Evolutionary conservation across 2,797 vertebrate species (phyloP), one percentile per base, ranked within the genome.

Genomic region (Prionace glauca): DNA sequence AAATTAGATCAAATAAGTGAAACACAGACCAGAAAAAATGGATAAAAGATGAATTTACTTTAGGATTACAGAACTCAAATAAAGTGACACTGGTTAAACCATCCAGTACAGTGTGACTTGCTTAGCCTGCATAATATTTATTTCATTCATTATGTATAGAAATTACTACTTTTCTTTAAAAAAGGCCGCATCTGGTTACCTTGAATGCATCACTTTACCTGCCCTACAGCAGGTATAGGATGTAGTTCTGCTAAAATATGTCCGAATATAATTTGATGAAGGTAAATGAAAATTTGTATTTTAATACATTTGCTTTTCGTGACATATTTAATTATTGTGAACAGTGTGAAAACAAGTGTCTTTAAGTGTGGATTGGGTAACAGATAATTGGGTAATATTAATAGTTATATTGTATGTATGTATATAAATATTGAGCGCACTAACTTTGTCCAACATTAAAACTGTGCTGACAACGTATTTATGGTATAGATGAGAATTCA

Each of bases 321-420:
- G 9, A 12, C 62, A 41, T 92, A 67, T 92, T 69, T 62, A 32
- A 29, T 90, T 90, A 22, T 60, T 16, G 81, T 22, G 24, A 84
- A 4, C 69, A 22, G 90, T 92, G 62, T 69, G 90, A 92, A 92
- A 92, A 67, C 18, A 92, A 67, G 32, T 65, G 77, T 88, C 60
- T 92, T 92, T 67, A 92, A 24, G 62, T 67, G n/a, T 92, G 90
- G n/a, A 36, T 92, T 92, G n/a, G 65, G 18, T 67, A 92, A 62
- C 56, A 90, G 50, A 56, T 62, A 32, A 62, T 90, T 56, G 86
- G 32, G 56, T 91, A 16, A 91, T 91, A 56, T 92, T 92, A 92
- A 67, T 92, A 65, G 90, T 92, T 65, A 92, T 65, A 67, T 91
- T 91, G 29, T 32, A 36, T 91, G 10, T 50, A 50, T 50, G 45